Percentiles rank a stretch among this genome's conserved stretches.
Conservation (phyloP, 2,113 vertebrate species). For the Pluvianellus socialis region DNA sequence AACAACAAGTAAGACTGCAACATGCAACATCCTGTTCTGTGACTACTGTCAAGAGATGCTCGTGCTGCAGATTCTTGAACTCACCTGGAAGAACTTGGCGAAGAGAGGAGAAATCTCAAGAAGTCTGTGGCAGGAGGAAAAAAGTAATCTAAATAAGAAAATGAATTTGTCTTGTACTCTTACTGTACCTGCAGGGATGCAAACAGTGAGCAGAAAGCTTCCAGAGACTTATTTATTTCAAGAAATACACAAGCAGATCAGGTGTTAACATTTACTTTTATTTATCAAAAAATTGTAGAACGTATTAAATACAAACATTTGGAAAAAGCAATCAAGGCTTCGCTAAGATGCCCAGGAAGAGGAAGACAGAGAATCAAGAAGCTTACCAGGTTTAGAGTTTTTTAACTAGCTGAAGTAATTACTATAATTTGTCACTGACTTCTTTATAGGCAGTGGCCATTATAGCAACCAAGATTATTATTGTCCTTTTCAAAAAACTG, state of each 20-base stretch:
- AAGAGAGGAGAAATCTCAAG: not conserved
- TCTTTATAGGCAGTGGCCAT: not conserved
- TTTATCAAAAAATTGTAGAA: conserved; percentile 63
- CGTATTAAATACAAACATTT: conserved; percentile 63
- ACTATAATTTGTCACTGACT: conserved; percentile 33
- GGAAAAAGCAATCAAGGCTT: conserved; percentile 47
- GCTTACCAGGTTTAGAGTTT: conserved; percentile 34
- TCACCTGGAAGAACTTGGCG: not conserved
- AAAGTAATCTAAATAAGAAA: not conserved
- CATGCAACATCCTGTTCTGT: not conserved
- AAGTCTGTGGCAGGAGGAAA: not conserved
- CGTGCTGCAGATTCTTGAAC: not conserved
- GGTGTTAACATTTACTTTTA: conserved; percentile 63
- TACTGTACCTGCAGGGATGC: not conserved
- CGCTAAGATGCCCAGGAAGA: conserved; percentile 38
- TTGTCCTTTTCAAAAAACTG: conserved; percentile 20
- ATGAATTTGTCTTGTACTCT: not conserved
- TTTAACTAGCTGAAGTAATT: conserved; percentile 20
- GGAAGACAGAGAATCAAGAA: conserved; percentile 52
- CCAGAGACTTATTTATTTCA: not conserved
- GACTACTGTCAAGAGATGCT: not conserved
- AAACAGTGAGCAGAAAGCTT: not conserved
- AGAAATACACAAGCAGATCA: not conserved
- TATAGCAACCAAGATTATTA: conserved; percentile 16
- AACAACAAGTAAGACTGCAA: not conserved